phyloP scores from a whole-genome alignment of 2,113 vertebrate species.

The Caranx melampygus region DNA sequence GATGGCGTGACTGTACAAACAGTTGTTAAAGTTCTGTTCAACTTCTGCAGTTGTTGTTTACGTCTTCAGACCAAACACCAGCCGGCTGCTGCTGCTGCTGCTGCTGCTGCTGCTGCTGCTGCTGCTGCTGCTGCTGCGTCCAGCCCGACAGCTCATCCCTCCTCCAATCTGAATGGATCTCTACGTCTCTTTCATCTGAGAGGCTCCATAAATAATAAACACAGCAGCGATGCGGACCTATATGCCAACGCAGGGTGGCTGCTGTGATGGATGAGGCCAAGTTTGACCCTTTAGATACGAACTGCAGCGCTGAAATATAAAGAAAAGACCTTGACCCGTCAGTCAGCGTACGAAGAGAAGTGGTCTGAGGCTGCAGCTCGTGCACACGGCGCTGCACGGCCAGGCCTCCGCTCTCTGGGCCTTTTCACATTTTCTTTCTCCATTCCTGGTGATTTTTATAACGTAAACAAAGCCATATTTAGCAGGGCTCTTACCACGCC shows the following conservation, averaged over 20 bases:
- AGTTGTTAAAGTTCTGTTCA: not conserved
- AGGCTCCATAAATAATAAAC: constrained; percentile 67
- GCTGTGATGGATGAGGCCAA: constrained; percentile 62
- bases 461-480: constrained; percentile 51
- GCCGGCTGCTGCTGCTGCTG: no score
- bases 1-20: not conserved
- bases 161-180: constrained; percentile 37
- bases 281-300: constrained; percentile 49
- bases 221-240: constrained; percentile 33
- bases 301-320: constrained; percentile 9
- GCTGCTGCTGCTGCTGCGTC: not conserved
- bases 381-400: not conserved
- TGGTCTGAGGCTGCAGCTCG: not conserved
- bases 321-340: constrained; percentile 20
- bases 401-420: not conserved
- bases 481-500: constrained; percentile 12
- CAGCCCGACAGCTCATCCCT: constrained; percentile 45
- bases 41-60: not conserved
- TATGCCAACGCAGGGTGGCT: constrained; percentile 30
- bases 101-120: no score
- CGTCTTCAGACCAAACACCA: not conserved
- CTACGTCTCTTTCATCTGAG: constrained; percentile 44
- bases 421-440: constrained; percentile 13
- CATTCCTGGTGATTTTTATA: constrained; percentile 12
- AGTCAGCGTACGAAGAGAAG: not conserved